Evolutionary conservation across 2,113 vertebrate species (phyloP), one percentile per base, ranked within the genome.

Genomic region (Malurus melanocephalus): DNA sequence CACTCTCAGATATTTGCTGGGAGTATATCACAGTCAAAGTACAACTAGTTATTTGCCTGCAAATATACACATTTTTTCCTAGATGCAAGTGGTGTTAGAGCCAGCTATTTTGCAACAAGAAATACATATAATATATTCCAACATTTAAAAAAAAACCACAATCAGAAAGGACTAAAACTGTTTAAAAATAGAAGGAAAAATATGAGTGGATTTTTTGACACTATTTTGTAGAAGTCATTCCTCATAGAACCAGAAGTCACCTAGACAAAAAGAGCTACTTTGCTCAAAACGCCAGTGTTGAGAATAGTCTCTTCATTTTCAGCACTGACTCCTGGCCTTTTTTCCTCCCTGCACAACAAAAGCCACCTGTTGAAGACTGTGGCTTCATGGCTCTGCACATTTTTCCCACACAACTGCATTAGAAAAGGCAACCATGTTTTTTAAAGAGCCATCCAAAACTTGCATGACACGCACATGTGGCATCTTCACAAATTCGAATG

Each of bases 21-120:
- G 81, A 94, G 71, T 88, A 90, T 80, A 91, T 90, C 74, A 88
- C 62, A 69, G 71, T 71, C 82, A 23, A 79, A 88, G 46, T 75
- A 74, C 38, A 89, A 96, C 67, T 81, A 89, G 78, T 88, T 73
- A 95, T 95, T 95, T 92, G 90, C 94, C 90, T 95, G 94, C 91
- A 96, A 94, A 89, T 80, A 93, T 73, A 80, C 89, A 95, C 38
- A 56, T 88, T 94, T 93, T 94, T 81, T 79, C 91, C 87, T 95
- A 93, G 78, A 90, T 90, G 90, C 68, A 93, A 92, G 71, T 87
- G 67, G 53, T 88, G 87, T 86, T 95, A 91, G 72, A 92, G 88
- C 55, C 88, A 93, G 86, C 73, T 93, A 84, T 80, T 87, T 61
- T 80, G 81, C 92, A 95, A 93, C 51, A 92, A 79, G 53, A 85